phyloP scores from a whole-genome alignment of 2,888 invertebrate species.

The Germaria angustata region DNA sequence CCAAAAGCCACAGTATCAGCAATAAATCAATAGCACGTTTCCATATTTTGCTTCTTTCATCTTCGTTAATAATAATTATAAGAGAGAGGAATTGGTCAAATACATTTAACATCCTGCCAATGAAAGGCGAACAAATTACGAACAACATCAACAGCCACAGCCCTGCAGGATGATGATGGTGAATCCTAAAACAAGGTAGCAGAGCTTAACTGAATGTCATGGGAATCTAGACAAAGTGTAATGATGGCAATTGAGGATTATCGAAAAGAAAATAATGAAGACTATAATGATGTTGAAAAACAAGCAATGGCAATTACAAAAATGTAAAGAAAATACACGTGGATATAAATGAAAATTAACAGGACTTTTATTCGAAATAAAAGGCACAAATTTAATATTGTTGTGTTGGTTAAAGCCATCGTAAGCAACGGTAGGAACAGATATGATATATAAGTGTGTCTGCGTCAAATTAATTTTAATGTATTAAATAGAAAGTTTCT shows the following conservation, averaged over 20 bases:
- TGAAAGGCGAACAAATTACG: conserved; percentile 4
- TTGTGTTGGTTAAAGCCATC: no score
- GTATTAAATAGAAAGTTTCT: no score
- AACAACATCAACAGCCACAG: conserved; percentile 4
- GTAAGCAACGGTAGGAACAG: no score
- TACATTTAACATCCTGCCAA: conserved; percentile 25
- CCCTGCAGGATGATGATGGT: neutral
- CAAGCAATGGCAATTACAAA: neutral
- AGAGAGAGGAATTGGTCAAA: conserved; percentile 16
- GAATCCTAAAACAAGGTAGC: conserved; percentile 26
- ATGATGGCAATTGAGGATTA: conserved; percentile 55
- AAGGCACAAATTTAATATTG: no score
- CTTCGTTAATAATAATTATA: conserved; percentile 32
- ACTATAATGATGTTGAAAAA: conserved; percentile 41
- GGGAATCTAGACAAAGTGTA: conserved; percentile 53
- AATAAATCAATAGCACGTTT: conserved; percentile 3
- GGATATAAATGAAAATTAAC: neutral
- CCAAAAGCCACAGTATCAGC: neutral
- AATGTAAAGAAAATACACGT: neutral
- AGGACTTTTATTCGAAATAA: neutral
- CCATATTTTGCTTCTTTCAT: neutral
- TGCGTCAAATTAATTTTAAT: no score
- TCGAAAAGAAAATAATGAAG: conserved; percentile 42
- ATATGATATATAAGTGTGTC: no score
- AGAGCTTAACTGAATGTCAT: conserved; percentile 40